Evolutionary conservation across 2,113 vertebrate genomes (phyloP).

Genomic region (Puffinus mauretanicus): DNA sequence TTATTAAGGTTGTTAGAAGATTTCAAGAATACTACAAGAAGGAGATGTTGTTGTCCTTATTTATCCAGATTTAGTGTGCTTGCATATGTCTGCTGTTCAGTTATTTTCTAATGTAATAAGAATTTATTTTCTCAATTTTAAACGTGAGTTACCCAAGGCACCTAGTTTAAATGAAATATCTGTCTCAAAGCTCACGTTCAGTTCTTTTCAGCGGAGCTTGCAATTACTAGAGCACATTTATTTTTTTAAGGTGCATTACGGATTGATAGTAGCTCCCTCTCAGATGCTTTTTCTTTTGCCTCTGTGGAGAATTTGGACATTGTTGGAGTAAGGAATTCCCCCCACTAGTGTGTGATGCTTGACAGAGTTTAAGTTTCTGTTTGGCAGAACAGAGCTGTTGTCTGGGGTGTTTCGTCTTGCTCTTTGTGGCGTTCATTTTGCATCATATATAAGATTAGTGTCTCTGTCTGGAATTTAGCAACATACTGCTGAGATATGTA

Average conservation of each 20-base stretch:
- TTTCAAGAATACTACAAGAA: background rate
- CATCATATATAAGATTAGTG: background rate
- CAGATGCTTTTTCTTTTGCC: background rate
- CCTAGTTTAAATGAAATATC: conserved; percentile 43
- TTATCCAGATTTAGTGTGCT: conserved; percentile 21
- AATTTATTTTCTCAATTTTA: conserved; percentile 35
- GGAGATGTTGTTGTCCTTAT: conserved; percentile 2
- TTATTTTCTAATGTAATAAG: conserved; percentile 34
- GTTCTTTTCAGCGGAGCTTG: background rate
- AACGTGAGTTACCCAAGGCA: conserved; percentile 16
- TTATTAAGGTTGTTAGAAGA: background rate
- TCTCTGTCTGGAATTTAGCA: background rate
- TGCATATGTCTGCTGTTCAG: background rate
- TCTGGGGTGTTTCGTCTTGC: background rate
- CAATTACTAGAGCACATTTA: conserved; percentile 7
- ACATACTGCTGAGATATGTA: background rate
- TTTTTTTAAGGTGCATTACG: background rate
- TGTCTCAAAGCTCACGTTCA: conserved; percentile 3
- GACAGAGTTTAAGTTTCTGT: background rate
- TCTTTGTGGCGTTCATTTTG: background rate
- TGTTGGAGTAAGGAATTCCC: background rate
- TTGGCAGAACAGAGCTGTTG: background rate
- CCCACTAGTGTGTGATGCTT: background rate
- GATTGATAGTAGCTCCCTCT: background rate
- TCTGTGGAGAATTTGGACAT: background rate